Evolutionary conservation across 2,888 invertebrate genomes (phyloP), one percentile per base, ranked within the genome.

Genomic region (Thelaira solivaga): DNA sequence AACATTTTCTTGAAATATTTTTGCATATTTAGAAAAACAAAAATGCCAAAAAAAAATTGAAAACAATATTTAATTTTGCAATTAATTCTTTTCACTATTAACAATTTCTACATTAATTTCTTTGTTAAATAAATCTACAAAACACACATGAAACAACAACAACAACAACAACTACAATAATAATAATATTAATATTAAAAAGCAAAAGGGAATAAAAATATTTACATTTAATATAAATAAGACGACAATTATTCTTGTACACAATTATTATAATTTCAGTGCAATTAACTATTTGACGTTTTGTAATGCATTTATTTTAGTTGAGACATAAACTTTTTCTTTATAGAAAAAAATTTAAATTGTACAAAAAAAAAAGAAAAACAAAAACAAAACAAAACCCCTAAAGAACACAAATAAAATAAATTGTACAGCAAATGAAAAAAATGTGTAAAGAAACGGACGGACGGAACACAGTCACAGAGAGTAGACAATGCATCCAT

Each of bases 241-340:
- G 67, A 75, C 74, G 68, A 75, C 67, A 78, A 78, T 78, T 78
- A 78, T 78, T 71, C 69, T 74, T 78, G 65, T 74, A 71, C 31
- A 78, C 74, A 78, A 78, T 78, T 78, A 78, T 78, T 74, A 74
- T 74, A 78, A 78, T 78, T 82, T 82, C 76, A 78, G 76, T 80
- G 80, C 81, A 82, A 82, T 82, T 82, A 81, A 81, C 74, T 80
- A 77, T 80, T 82, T 80, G 81, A 80, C 81, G 81, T 80, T 80
- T 80, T 69, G 75, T 71, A 74, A 77, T 81, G 76, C 76, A 78
- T 78, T 78, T 71, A 72, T 77, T 64, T 74, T 64, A 75, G 61
- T 72, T 72, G 76, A 68, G 67, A 64, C 64, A 69, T 74, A 67
- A 59, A 72, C 36, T 74, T 67, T 74, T 74, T 43, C 22, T 59